Percentiles rank a stretch among this genome's conserved stretches.
Conservation (phyloP, 2,113 vertebrate species). For the Hipposideros armiger region DNA sequence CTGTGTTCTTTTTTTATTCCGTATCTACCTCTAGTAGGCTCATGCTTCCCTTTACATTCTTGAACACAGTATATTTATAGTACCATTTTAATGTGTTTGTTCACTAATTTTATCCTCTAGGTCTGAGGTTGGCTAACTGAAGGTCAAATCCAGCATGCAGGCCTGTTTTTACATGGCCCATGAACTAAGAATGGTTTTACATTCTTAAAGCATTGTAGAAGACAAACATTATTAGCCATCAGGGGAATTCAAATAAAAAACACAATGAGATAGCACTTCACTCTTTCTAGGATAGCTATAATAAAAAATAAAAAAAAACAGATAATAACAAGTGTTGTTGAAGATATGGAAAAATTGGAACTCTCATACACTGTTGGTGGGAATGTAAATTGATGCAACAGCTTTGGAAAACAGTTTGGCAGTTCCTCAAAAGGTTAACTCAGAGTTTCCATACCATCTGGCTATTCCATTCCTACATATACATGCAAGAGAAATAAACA, state of each 20-base stretch:
- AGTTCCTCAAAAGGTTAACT: neutral
- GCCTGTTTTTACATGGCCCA: neutral
- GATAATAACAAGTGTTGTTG: neutral
- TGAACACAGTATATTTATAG: neutral
- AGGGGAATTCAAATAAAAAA: conserved; percentile 26
- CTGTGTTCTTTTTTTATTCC: neutral
- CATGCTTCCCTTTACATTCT: neutral
- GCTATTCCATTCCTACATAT: neutral
- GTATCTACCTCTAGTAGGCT: neutral
- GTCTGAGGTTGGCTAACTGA: neutral
- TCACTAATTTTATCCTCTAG: neutral
- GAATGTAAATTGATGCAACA: neutral
- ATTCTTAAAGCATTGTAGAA: neutral
- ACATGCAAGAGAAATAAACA: neutral
- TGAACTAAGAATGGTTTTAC: neutral
- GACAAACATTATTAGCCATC: neutral
- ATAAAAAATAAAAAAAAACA: neutral
- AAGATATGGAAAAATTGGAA: neutral
- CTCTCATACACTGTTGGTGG: neutral
- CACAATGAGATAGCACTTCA: neutral
- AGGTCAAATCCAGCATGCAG: neutral
- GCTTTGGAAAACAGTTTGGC: neutral
- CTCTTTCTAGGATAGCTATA: neutral
- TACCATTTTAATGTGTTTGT: neutral
- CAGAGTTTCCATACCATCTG: neutral